Base-by-base conservation (phyloP, 1,140 invertebrate species). In the Portunus trituberculatus region DNA sequence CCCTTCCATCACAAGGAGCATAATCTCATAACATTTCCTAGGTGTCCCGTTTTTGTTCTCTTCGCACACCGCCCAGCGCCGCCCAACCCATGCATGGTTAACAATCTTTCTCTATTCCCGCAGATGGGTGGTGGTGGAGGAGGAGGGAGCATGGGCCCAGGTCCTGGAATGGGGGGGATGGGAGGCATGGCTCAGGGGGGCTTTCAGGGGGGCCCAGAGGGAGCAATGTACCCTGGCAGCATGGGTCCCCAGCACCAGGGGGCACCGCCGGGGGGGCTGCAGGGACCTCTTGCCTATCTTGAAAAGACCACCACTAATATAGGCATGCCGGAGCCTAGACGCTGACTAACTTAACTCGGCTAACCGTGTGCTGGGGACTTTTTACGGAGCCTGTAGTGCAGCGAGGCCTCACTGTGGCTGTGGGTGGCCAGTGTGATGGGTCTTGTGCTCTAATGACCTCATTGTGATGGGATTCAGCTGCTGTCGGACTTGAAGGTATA, bases 221-320 rank as follows among this genome's bases (percentile, higher is more conserved):
- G 97, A 6, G 94, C 96, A 88, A 96, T 96, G 83, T 95, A 96
- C 93, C 89, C 93, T 29, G 93, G 95, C 31, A 91, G 86, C 84
- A 91, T 92, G 93, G 93, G 94, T 91, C 93, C 92, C 48, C 94
- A 92, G 25, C 93, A 90, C n/a, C 93, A 90, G 59, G 93, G 93
- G 32, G 87, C 59, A n/a, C 84, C 96, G 67, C 92, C 93, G 93
- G 97, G 97, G 59, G 97, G 98, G 10, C 97, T 98, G 76, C 98
- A 98, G 96, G 98, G 98, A 25, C 98, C 98, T 25, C 97, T 98
- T 39, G 98, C 98, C 3, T 98, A 98, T 97, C 97, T 98, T 92
- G 98, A 98, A 97, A 98, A 98, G 97, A 98, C 98, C 93, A 98
- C 98, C 94, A 98, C 98, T 96, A 98, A 98, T 97, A 98, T 98